These are phyloP conservation scores for Drosophila villosipedis DNA, from an alignment of 2,888 invertebrate genomes.

Conservation along the genomic window DNA sequence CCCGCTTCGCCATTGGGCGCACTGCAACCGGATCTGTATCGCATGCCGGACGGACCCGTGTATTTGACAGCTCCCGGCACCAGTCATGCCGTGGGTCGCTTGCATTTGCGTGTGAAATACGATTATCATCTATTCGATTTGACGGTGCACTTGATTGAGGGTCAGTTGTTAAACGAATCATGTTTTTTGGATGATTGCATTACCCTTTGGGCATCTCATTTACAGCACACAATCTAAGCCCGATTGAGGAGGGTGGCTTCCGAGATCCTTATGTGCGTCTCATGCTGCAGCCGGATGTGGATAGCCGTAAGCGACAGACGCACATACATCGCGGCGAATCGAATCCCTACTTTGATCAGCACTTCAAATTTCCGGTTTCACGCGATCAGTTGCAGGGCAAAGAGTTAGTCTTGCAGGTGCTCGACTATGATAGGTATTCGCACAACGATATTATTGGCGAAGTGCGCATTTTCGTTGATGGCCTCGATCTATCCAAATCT, in stretches of 20 bases:
- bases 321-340: slow-evolving; percentile 93
- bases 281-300: slow-evolving; percentile 92
- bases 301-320: slow-evolving; percentile 93
- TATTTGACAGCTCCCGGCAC: slow-evolving; percentile 88
- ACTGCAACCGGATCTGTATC: slow-evolving; percentile 94
- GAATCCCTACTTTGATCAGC: slow-evolving; percentile 95
- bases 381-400: slow-evolving; percentile 94
- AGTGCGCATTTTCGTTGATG: slow-evolving; percentile 91
- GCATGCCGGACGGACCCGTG: slow-evolving; percentile 91
- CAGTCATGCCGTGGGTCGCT: slow-evolving; percentile 91
- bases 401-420: slow-evolving; percentile 86
- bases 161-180: slow-evolving; percentile 84
- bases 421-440: slow-evolving; percentile 89
- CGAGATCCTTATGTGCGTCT: slow-evolving; percentile 95
- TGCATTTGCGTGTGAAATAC: slow-evolving; percentile 94
- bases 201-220: slow-evolving; percentile 44
- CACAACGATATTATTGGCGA: slow-evolving; percentile 95
- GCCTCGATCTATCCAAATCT: slow-evolving; percentile 89
- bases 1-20: slow-evolving; percentile 90
- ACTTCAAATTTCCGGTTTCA: slow-evolving; percentile 96
- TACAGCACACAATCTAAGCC: slow-evolving; percentile 92
- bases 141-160: slow-evolving; percentile 96
- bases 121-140: slow-evolving; percentile 96
- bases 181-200: neutral
- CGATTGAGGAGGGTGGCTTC: slow-evolving; percentile 94